Base-by-base conservation (phyloP, 2,888 invertebrate genomes). In the Pilophorus perplexus region DNA sequence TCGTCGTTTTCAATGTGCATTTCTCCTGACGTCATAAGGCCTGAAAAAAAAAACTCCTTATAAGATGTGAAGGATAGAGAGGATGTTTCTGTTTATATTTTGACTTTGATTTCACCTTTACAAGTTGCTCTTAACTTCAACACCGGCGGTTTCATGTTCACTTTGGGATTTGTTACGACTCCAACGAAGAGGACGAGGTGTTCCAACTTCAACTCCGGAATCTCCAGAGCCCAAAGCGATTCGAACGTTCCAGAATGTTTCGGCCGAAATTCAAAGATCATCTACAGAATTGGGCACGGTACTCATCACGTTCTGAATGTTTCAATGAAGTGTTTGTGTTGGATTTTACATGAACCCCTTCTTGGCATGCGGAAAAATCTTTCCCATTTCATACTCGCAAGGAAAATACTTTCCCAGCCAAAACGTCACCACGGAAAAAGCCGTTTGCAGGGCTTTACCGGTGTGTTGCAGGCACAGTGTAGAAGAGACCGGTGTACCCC, bases 241-340 rank as follows among this genome's bases (percentile, higher is more conserved):
- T 65, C 64, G 2, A 18, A 23, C 1, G 64, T 54, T 25, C 64
- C 64, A 6, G 48, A 16, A 2, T 38, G 54, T 42, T 65, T 54
- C 1, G 64, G 62, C 1, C 62, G 44, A 28, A 46, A 62, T 46
- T 62, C 62, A 18, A 62, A 62, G 18, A 62, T 5, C 62, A 62
- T 62, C 62, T 62, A 40, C 4, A 33, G n/a, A 4, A 40, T 14
- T 33, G 33, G 12, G 33, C 33, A 33, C 6, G 33, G n/a, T n/a
- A n/a, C n/a, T n/a, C n/a, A n/a, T n/a, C n/a, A n/a, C n/a, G n/a
- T n/a, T n/a, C n/a, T n/a, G n/a, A n/a, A n/a, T n/a, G n/a, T n/a
- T n/a, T n/a, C n/a, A n/a, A n/a, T n/a, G n/a, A n/a, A n/a, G n/a
- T n/a, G n/a, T n/a, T n/a, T n/a, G n/a, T n/a, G n/a, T n/a, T n/a